Evolutionary conservation across 1,140 invertebrate species (phyloP).

Genomic region (Panagrolaimus sp.): DNA sequence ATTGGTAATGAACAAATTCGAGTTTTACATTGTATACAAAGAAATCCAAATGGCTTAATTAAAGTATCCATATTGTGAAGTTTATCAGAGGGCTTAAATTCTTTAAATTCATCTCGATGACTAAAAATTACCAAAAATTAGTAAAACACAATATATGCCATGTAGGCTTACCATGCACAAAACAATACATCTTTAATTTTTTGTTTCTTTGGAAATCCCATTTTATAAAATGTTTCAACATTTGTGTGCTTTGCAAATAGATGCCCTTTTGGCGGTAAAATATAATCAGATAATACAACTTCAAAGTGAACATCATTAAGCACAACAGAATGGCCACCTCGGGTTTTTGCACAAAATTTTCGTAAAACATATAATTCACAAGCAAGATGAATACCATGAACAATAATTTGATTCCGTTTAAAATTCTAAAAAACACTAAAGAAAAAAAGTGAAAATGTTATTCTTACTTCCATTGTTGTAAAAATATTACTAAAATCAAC

Average conservation of each 20-base stretch:
- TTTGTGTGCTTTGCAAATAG: neutral
- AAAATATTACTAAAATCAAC: slow-evolving; percentile 5
- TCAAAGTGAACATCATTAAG: slow-evolving; percentile 8
- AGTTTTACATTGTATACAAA: too few relatives aligned
- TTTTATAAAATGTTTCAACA: slow-evolving; percentile 6
- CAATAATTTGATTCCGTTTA: slow-evolving; percentile 10
- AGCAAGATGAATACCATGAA: slow-evolving; percentile 2
- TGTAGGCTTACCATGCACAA: neutral
- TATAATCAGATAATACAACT: neutral
- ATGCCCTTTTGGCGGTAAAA: neutral
- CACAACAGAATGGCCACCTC: neutral
- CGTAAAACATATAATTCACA: neutral
- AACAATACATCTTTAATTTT: neutral
- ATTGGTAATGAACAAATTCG: neutral
- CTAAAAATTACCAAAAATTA: too few relatives aligned
- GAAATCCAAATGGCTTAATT: too few relatives aligned
- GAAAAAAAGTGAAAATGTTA: neutral
- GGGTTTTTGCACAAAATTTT: neutral
- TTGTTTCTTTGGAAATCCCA: slow-evolving; percentile 10
- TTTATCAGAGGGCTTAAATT: neutral
- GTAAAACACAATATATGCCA: too few relatives aligned
- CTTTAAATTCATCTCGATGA: neutral
- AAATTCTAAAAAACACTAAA: neutral
- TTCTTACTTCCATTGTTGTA: slow-evolving; percentile 13
- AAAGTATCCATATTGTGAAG: neutral